Base-by-base conservation (phyloP, 1,140 invertebrate genomes). In the Drosophila setifemur region DNA sequence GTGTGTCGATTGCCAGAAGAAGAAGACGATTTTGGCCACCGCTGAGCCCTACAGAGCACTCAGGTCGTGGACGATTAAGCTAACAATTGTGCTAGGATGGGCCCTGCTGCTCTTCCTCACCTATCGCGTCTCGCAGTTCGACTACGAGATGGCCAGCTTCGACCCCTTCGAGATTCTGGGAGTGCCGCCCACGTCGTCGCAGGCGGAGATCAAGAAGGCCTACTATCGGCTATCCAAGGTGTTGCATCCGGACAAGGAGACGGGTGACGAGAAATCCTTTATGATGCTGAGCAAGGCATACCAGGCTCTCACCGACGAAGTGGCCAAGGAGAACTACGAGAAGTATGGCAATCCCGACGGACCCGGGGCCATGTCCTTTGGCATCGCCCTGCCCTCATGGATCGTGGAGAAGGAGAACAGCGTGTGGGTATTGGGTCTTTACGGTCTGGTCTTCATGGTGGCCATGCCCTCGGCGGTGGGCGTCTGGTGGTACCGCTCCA, bases 371-470 rank as follows among this genome's bases (percentile, higher is more conserved):
- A 99, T 98, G 94, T 97, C 96, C 78, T 99, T 99, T 94, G 98
- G 99, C 68, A 99, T 99, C 90, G 99, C 98, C 33, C 91, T 99
- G 35, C 99, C 99, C 12, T 99, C 98, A 48, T 99, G 98, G 98
- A 99, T 99, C 91, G 97, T 99, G n/a, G 98, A 99, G 89, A 98
- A 99, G 91, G 97, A 99, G 92, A 99, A 99, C 91, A 99, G 98
- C 72, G 94, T 99, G 26, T 99, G 97, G 97, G 98, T 99, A 5
- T 92, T 99, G 29, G 97, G 97, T 9, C 92, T 98, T 0, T 99
- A 99, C 92, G 97, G 95, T 12, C 91, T 99, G 33, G 95, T 99
- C 1, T 99, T 99, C 88, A 99, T 99, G 98, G 95, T 99, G 45
- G 96, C 97, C 49, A 91, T 99, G 73, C 98, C 98, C 8, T 96